Evolutionary conservation across 2,888 invertebrate genomes (phyloP).

Genomic region (Pardosa pseudoannulata): DNA sequence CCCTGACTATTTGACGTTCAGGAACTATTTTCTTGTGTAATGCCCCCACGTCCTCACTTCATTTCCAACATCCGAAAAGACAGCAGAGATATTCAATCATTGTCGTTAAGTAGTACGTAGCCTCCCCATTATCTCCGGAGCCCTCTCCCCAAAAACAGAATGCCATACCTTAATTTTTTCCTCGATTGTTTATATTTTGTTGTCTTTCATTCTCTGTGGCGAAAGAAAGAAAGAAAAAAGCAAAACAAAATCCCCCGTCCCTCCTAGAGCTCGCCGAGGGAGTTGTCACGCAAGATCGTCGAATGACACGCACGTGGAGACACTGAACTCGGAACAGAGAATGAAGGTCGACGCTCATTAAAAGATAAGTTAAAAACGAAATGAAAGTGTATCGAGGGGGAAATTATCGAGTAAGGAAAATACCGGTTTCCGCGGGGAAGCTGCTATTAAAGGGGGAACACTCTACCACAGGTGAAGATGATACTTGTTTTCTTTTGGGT

Average conservation of each 20-base stretch:
- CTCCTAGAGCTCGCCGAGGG: neutral
- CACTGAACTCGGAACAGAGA: neutral
- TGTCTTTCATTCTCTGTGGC: neutral
- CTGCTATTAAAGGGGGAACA: too few relatives aligned
- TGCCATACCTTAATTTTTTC: neutral
- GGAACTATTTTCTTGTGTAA: too few relatives aligned
- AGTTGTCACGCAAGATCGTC: conserved; percentile 35
- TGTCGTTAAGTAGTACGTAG: neutral
- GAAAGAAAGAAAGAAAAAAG: neutral
- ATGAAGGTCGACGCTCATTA: neutral
- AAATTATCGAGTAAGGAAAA: neutral
- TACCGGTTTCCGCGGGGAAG: too few relatives aligned
- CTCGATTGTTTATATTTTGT: neutral
- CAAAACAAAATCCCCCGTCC: conserved; percentile 16
- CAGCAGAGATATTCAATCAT: neutral
- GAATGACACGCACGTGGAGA: conserved; percentile 36
- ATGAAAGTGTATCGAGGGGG: neutral
- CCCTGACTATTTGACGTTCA: too few relatives aligned
- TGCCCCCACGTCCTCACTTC: too few relatives aligned
- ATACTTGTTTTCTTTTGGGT: too few relatives aligned
- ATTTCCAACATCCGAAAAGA: too few relatives aligned
- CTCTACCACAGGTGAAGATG: too few relatives aligned
- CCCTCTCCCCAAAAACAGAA: neutral
- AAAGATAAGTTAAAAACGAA: neutral
- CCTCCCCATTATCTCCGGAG: neutral